phyloP scores from a whole-genome alignment of 2,797 vertebrate species.

The Alcedo atthis region DNA sequence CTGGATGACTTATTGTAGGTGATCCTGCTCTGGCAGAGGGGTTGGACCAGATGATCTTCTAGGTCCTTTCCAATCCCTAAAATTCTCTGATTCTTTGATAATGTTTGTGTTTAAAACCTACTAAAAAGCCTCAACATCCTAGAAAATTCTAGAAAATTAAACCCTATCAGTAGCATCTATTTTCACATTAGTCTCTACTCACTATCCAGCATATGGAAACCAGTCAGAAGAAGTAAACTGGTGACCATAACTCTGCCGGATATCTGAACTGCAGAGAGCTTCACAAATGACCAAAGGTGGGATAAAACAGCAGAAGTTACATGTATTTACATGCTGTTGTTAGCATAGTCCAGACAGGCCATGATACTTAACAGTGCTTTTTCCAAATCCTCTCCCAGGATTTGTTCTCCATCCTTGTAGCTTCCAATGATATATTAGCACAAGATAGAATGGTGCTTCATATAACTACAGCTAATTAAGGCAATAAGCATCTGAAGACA shows the following conservation, averaged over 20 bases:
- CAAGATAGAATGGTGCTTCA: neutral
- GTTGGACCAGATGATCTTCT: too few species aligned
- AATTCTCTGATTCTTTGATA: too few species aligned
- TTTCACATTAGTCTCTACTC: neutral
- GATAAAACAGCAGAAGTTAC: neutral
- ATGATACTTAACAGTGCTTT: neutral
- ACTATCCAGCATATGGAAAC: neutral
- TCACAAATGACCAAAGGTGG: neutral
- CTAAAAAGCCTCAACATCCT: neutral
- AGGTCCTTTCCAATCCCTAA: too few species aligned
- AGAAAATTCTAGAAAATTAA: neutral
- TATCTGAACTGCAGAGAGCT: neutral
- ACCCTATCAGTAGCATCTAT: neutral
- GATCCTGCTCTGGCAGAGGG: too few species aligned
- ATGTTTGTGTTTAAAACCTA: neutral
- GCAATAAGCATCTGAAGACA: neutral
- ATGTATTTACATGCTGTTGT: neutral
- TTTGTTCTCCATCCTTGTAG: neutral
- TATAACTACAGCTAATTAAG: neutral
- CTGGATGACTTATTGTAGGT: too few species aligned
- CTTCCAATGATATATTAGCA: neutral
- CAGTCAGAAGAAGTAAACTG: neutral
- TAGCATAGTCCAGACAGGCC: neutral
- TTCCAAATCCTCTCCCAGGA: neutral
- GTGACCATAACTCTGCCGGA: neutral